These are phyloP conservation scores for Lamprotornis superbus DNA, from an alignment of 2,113 vertebrate genomes.

Conservation along the genomic window DNA sequence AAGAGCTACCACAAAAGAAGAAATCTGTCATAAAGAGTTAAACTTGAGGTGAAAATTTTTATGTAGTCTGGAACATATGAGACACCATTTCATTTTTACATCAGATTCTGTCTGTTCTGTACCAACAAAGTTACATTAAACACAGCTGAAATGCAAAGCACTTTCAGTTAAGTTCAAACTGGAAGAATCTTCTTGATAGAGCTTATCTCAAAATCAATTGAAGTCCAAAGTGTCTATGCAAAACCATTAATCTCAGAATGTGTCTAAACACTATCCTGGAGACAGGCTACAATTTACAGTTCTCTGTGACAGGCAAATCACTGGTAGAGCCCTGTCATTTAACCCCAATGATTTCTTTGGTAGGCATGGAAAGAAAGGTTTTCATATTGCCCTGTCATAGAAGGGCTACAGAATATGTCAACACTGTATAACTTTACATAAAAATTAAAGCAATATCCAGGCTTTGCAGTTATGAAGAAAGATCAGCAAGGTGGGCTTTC, in stretches of 20 bases:
- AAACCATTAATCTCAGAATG: constrained; percentile 80
- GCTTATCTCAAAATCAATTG: constrained; percentile 66
- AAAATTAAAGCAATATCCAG: constrained; percentile 46
- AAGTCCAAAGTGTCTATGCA: constrained; percentile 76
- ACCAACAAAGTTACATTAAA: not conserved
- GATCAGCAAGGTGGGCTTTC: constrained; percentile 49
- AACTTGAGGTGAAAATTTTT: not conserved
- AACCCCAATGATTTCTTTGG: constrained; percentile 70
- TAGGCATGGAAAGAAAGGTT: constrained; percentile 53
- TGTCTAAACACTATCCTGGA: constrained; percentile 72
- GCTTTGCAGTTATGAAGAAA: constrained; percentile 25
- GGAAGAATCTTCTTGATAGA: constrained; percentile 64
- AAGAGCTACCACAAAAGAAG: not conserved
- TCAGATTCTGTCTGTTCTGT: not conserved
- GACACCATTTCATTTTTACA: constrained; percentile 27
- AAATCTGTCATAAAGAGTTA: not conserved
- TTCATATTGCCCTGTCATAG: constrained; percentile 56
- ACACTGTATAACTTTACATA: constrained; percentile 59
- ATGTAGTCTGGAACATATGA: not conserved
- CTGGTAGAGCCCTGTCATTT: constrained; percentile 67
- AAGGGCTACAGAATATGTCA: constrained; percentile 67
- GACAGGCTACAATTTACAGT: constrained; percentile 77
- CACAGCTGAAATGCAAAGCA: constrained; percentile 1
- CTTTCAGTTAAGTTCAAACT: constrained; percentile 39
- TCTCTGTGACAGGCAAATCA: constrained; percentile 73